Conservation (phyloP, 2,888 invertebrate genomes). For the Ferrisia virgata region DNA sequence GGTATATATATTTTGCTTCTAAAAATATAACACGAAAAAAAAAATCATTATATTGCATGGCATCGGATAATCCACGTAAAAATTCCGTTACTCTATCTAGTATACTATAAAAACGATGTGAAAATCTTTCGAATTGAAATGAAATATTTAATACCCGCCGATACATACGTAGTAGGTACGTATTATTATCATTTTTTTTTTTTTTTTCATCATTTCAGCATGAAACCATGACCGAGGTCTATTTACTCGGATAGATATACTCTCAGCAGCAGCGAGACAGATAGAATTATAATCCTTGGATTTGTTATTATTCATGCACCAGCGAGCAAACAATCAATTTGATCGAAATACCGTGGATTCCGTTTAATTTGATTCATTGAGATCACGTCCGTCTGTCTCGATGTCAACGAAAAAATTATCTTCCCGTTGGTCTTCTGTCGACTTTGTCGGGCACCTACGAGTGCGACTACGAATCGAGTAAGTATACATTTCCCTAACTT, state of each 20-base stretch:
- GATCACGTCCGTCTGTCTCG: conserved; percentile 11
- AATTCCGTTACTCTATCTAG: background rate
- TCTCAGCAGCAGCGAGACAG: background rate
- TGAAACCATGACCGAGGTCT: conserved; percentile 6
- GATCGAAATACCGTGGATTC: conserved; percentile 25
- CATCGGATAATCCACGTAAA: background rate
- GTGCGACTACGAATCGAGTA: too few relatives aligned
- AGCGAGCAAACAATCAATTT: conserved; percentile 17
- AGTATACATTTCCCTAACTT: background rate
- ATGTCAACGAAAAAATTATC: conserved; percentile 13
- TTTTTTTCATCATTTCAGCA: background rate
- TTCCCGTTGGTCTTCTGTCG: background rate
- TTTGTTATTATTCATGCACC: conserved; percentile 24
- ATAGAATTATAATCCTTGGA: conserved; percentile 2
- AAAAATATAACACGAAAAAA: too few relatives aligned
- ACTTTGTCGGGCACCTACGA: background rate
- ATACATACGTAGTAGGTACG: background rate
- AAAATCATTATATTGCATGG: background rate
- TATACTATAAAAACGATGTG: background rate
- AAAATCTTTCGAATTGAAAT: background rate
- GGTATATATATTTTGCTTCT: background rate
- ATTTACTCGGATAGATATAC: background rate
- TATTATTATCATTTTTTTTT: background rate
- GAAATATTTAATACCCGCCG: background rate
- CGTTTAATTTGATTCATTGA: conserved; percentile 11